Evolutionary conservation across 2,888 invertebrate genomes (phyloP).

Genomic region (Xestia c-nigrum): DNA sequence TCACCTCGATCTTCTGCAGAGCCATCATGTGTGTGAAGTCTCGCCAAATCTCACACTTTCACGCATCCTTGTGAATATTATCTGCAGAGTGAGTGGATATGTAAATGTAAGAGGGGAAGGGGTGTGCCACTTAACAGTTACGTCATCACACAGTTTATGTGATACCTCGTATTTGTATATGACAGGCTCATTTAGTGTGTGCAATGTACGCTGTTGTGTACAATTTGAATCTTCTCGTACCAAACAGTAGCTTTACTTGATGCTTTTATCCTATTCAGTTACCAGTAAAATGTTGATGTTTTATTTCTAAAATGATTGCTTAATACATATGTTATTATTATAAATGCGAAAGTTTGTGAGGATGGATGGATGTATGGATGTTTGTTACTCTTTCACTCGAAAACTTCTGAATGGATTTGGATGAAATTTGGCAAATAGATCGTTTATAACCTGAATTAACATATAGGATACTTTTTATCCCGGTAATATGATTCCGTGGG

Average conservation of each 20-base stretch:
- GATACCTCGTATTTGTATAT: conserved; percentile 16
- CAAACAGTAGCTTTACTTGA: neutral
- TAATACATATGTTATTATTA: too few species aligned
- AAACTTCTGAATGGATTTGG: too few species aligned
- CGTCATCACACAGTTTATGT: conserved; percentile 19
- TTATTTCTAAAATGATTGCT: neutral
- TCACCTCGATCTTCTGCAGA: neutral
- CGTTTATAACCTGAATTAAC: too few species aligned
- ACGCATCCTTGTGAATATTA: neutral
- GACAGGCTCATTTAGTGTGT: conserved; percentile 7
- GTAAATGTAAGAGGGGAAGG: conserved; percentile 16
- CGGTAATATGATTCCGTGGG: too few species aligned
- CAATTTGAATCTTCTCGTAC: neutral
- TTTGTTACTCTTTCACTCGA: too few species aligned
- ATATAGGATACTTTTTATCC: too few species aligned
- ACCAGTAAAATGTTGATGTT: neutral
- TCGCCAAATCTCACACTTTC: neutral
- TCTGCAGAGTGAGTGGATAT: conserved; percentile 16
- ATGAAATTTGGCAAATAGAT: too few species aligned
- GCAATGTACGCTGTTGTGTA: neutral
- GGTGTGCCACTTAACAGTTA: conserved; percentile 24
- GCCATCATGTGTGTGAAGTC: neutral
- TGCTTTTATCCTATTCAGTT: neutral
- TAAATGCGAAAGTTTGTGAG: too few species aligned
- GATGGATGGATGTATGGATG: too few species aligned